These are phyloP conservation scores for Amia ocellicauda DNA, from an alignment of 2,113 vertebrate species.

Conservation along the genomic window DNA sequence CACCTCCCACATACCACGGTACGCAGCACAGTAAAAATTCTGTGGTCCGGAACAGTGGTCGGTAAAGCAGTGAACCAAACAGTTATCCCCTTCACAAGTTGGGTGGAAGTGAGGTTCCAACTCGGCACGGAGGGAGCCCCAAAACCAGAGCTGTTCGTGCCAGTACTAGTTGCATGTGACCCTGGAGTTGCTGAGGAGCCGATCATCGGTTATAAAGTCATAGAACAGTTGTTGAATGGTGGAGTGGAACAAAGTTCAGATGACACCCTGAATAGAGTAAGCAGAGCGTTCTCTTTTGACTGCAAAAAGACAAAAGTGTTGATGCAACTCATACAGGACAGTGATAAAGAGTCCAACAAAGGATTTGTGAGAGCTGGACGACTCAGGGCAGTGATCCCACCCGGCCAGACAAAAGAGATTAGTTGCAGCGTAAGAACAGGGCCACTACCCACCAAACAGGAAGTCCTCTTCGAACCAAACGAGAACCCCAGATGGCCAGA, in stretches of 20 bases:
- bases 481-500: neutral
- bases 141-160: neutral
- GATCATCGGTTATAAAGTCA: slow-evolving; percentile 1
- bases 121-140: neutral
- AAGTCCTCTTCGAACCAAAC: slow-evolving; percentile 7
- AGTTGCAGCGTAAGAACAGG: neutral
- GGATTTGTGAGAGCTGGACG: no score
- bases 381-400: no score
- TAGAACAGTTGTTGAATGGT: neutral
- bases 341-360: no score
- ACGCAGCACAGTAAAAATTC: neutral
- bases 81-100: neutral
- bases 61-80: neutral
- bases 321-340: no score
- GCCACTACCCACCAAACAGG: neutral
- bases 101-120: neutral
- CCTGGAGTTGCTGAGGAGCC: neutral
- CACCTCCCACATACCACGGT: neutral
- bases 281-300: neutral
- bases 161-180: neutral
- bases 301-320: no score
- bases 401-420: neutral
- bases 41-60: neutral
- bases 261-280: neutral
- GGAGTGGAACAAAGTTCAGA: slow-evolving; percentile 10